A percentile compares a stretch with the other conserved stretches of the same genome.
Conservation (phyloP, 2,113 vertebrate species). For the Ahaetulla prasina region DNA sequence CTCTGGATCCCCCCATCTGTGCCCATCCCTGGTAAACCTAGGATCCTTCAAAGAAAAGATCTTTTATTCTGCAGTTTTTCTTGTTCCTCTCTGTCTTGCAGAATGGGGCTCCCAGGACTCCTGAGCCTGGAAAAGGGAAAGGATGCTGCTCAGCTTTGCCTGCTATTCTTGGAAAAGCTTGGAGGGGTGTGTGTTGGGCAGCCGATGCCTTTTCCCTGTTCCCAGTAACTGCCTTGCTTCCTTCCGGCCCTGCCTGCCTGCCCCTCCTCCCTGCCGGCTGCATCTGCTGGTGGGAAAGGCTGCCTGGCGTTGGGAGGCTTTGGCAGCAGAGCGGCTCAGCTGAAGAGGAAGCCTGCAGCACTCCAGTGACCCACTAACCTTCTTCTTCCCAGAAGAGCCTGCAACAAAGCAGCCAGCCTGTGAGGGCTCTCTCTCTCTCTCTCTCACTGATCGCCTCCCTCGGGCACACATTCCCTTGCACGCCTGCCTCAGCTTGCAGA, state of each 20-base stretch:
- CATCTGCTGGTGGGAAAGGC: background rate
- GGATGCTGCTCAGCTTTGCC: background rate
- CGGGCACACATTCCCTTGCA: background rate
- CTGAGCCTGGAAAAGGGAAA: background rate
- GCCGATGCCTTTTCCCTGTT: background rate
- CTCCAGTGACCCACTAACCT: slow-evolving; percentile 61
- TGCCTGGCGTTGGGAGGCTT: background rate
- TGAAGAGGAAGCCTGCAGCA: slow-evolving; percentile 43
- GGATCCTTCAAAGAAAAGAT: background rate
- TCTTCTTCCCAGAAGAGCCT: slow-evolving; percentile 56
- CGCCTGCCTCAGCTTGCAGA: background rate
- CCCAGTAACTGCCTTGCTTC: no score
- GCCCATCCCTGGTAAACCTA: background rate
- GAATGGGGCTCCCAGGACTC: background rate
- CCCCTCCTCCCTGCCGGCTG: background rate
- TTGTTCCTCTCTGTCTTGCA: background rate
- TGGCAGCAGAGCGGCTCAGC: slow-evolving; percentile 49
- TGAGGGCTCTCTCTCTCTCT: background rate
- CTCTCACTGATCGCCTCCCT: background rate
- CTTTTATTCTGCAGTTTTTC: background rate
- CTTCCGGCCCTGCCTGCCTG: no score
- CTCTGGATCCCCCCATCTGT: background rate
- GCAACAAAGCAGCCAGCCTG: slow-evolving; percentile 45
- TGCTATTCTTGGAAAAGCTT: no score
- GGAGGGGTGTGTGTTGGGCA: background rate